Conservation (phyloP, 2,888 invertebrate genomes). For the Acronicta aceris region DNA sequence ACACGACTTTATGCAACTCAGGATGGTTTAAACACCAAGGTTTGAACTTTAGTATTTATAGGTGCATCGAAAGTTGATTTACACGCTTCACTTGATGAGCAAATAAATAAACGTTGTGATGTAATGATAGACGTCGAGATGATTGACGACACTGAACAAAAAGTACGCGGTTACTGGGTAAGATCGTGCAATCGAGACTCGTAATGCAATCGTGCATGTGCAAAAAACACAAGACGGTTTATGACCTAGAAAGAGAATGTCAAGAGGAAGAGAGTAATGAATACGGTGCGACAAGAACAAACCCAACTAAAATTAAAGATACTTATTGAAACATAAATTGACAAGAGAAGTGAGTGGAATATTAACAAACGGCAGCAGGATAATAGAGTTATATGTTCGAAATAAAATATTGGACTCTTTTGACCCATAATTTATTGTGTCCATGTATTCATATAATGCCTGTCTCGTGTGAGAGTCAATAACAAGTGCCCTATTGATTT, state of each 20-base stretch:
- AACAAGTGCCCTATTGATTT: slow-evolving; percentile 35
- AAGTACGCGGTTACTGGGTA: slow-evolving; percentile 36
- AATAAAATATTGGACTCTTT: slow-evolving; percentile 24
- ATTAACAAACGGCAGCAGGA: slow-evolving; percentile 19
- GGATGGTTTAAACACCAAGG: slow-evolving; percentile 32
- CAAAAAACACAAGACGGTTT: slow-evolving; percentile 33
- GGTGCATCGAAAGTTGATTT: slow-evolving; percentile 46
- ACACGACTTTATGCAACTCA: slow-evolving; percentile 56
- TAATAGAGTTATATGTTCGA: slow-evolving; percentile 34
- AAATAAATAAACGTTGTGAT: slow-evolving; percentile 45
- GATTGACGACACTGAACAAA: slow-evolving; percentile 43
- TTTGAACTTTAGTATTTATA: slow-evolving; percentile 60
- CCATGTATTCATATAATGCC: slow-evolving; percentile 7
- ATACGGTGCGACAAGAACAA: slow-evolving; percentile 33
- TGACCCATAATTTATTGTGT: slow-evolving; percentile 16
- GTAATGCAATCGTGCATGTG: slow-evolving; percentile 47
- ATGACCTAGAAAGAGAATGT: slow-evolving; percentile 50
- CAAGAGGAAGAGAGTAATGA: slow-evolving; percentile 50
- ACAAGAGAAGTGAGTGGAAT: slow-evolving; percentile 9
- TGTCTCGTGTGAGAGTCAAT: slow-evolving; percentile 18
- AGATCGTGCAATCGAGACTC: slow-evolving; percentile 45
- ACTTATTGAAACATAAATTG: slow-evolving; percentile 24
- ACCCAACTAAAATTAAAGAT: slow-evolving; percentile 31
- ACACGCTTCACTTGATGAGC: slow-evolving; percentile 50
- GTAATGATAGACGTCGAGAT: slow-evolving; percentile 44